Base-by-base conservation (phyloP, 2,888 invertebrate genomes). In the Mesodorylaimus sp. region DNA sequence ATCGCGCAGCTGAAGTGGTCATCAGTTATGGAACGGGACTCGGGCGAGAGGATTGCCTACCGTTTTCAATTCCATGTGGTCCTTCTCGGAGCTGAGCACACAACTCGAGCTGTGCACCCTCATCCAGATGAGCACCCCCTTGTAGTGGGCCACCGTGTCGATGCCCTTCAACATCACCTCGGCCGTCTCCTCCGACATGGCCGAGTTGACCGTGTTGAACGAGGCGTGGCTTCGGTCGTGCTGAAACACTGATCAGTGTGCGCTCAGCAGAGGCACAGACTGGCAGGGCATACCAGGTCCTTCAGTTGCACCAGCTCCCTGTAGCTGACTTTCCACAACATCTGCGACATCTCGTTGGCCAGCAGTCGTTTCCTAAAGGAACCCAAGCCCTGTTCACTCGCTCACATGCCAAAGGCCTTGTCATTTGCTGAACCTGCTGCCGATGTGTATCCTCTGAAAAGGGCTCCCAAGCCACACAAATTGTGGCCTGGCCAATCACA, bases 1-100 rank as follows among this genome's bases (percentile, higher is more conserved):
- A 26, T 42, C 42, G 13, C 52, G 37, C 56, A 57, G 54, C 56
- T 56, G 45, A 10, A 48, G 7, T 32, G 16, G 10, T 7, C n/a
- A n/a, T 3, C 3, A 21, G n/a, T 19, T 13, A 3, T 3, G 23
- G 2, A 38, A 21, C 3, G 3, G 3, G 5, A 38, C 38, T 13
- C 3, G 23, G 3, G 2, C 38, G 23, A 3, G 19, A 19, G n/a
- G n/a, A n/a, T n/a, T n/a, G n/a, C 45, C 13, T 16, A 47, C 47
- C 37, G n/a, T 23, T 24, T 47, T 47, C 47, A 47, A 7, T 10
- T 47, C 23, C 23, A 47, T 10, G 25, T 47, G 47, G 25, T 47
- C 47, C 3, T 13, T 36, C 5, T 47, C 47, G 10, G 2, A 23
- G 25, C 37, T 47, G 24, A 47, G 3, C 10, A 47, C 37, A 16